These are phyloP conservation scores for Chroicocephalus ridibundus DNA, from an alignment of 2,113 vertebrate species.

Conservation along the genomic window DNA sequence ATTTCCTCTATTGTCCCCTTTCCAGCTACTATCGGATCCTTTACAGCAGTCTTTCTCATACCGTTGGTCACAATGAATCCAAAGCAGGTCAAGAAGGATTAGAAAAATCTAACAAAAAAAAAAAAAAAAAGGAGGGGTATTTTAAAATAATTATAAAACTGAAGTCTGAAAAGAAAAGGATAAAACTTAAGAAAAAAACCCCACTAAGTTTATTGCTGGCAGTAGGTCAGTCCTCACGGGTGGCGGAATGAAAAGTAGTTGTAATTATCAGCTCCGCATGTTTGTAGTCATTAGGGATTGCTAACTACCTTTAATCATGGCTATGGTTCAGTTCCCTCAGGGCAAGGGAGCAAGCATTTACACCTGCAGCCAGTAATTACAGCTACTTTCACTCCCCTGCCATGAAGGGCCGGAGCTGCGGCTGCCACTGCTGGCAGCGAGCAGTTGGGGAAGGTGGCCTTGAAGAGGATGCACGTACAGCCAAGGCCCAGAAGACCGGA, in stretches of 20 bases:
- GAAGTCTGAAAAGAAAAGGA: background rate
- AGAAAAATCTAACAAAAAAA: background rate
- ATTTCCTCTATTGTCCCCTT: background rate
- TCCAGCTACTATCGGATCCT: background rate
- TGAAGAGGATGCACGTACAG: background rate
- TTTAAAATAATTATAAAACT: background rate
- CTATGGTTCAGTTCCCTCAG: background rate
- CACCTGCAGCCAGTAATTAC: constrained; percentile 64
- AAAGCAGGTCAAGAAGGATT: background rate
- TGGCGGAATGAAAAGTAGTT: constrained; percentile 46
- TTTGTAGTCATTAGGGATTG: constrained; percentile 52
- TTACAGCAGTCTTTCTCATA: background rate
- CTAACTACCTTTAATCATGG: constrained; percentile 60
- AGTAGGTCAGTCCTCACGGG: constrained; percentile 43
- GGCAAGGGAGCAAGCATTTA: background rate
- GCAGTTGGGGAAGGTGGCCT: background rate
- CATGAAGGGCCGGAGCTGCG: background rate
- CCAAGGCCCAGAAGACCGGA: fast-evolving
- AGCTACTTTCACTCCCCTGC: background rate
- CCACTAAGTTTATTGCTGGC: constrained; percentile 29
- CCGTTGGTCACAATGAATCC: background rate
- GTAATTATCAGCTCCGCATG: constrained; percentile 56
- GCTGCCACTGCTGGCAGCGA: background rate
- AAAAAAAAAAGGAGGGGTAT: background rate
- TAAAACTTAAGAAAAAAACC: background rate